A percentile compares a stretch with the other conserved stretches of the same genome.
Evolutionary conservation across 2,888 invertebrate species (phyloP).

Genomic region (Nomada lathburiana): DNA sequence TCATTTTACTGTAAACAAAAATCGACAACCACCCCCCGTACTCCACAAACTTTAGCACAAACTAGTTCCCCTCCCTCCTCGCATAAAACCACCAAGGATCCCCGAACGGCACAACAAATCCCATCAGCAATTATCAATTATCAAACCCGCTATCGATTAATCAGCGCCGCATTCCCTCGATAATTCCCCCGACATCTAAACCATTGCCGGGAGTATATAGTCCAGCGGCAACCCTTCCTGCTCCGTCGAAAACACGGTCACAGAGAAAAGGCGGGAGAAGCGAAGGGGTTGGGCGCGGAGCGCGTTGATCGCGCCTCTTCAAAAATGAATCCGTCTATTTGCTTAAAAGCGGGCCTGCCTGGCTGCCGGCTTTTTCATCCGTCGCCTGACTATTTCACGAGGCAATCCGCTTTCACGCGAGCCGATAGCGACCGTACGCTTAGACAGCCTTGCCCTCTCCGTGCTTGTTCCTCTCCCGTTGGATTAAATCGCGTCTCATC

Average conservation of each 20-base stretch:
- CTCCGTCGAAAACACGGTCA: background rate
- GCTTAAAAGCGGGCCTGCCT: slow-evolving; percentile 24
- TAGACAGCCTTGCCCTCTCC: slow-evolving; percentile 23
- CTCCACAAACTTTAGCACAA: no score
- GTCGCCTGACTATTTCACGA: slow-evolving; percentile 68
- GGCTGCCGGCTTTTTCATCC: slow-evolving; percentile 37
- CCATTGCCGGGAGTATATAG: no score
- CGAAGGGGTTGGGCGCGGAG: background rate
- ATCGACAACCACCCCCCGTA: no score
- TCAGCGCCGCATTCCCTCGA: no score
- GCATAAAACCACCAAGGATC: no score
- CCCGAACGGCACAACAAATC: no score
- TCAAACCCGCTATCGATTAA: no score
- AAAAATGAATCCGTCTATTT: slow-evolving; percentile 51
- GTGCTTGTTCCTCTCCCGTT: slow-evolving; percentile 41
- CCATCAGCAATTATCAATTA: no score
- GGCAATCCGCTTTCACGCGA: slow-evolving; percentile 69
- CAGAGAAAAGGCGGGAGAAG: background rate
- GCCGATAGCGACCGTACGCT: slow-evolving; percentile 59
- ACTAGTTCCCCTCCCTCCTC: no score
- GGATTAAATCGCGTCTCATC: slow-evolving; percentile 74
- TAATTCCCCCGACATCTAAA: no score
- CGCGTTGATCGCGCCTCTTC: slow-evolving; percentile 37
- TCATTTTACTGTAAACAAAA: no score
- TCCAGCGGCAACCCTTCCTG: background rate